Conservation (phyloP, 2,888 invertebrate genomes). For the Geophilus truncorum region DNA sequence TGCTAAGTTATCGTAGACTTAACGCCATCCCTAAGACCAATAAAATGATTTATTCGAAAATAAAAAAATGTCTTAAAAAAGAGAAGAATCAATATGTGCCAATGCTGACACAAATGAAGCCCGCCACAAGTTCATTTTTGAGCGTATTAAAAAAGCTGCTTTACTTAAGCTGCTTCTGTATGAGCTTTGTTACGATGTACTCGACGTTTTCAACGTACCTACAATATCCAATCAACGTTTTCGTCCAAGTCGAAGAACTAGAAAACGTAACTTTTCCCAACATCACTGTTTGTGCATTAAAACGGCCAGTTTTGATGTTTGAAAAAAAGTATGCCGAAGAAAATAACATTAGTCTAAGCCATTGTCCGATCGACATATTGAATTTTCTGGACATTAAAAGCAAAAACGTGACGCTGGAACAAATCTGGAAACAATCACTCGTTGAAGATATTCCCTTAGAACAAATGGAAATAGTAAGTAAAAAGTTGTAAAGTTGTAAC, state of each 20-base stretch:
- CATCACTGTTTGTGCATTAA: neutral
- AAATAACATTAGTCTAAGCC: neutral
- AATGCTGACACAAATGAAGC: neutral
- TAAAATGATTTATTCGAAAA: neutral
- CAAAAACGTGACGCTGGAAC: neutral
- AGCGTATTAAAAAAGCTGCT: neutral
- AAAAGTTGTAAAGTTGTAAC: no score
- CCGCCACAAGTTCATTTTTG: neutral
- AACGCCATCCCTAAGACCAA: neutral
- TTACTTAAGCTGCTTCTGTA: neutral
- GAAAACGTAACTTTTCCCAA: neutral
- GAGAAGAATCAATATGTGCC: neutral
- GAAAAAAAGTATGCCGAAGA: neutral
- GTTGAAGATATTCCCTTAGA: neutral
- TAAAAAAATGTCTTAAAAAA: neutral
- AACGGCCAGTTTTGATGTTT: neutral
- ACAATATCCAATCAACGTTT: neutral
- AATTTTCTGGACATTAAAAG: neutral
- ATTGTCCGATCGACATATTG: neutral
- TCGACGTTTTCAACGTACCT: neutral
- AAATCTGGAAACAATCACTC: neutral
- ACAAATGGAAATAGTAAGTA: neutral
- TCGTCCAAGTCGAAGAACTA: neutral
- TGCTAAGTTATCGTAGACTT: neutral
- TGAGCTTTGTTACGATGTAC: neutral